phyloP scores from a whole-genome alignment of 2,113 vertebrate genomes.

The Leptodactylus fuscus region DNA sequence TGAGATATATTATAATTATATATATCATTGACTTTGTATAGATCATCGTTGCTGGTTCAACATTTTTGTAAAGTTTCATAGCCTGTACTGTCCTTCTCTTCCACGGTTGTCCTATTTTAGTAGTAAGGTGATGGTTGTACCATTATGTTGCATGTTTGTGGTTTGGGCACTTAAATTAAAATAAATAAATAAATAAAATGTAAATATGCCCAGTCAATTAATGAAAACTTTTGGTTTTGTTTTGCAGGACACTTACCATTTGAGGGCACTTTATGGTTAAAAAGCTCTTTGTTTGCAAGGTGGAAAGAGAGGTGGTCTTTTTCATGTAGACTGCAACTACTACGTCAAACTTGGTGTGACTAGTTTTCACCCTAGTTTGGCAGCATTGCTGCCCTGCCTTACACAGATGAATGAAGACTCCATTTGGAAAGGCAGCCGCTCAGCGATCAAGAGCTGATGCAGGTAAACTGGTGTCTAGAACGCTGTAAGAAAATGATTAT shows the following conservation, averaged over 20 bases:
- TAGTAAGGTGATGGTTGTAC: too few species aligned
- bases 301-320: conserved; percentile 66
- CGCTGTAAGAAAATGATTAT: background rate
- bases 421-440: conserved; percentile 92
- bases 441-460: conserved; percentile 95
- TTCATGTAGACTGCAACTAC: conserved; percentile 64
- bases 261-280: conserved; percentile 5
- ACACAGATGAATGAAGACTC: conserved; percentile 99
- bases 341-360: conserved; percentile 63
- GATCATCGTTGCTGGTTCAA: too few species aligned
- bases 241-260: conserved; percentile 9
- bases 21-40: too few species aligned
- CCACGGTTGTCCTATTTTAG: background rate
- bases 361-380: conserved; percentile 80
- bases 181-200: too few species aligned
- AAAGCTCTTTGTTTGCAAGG: conserved; percentile 67
- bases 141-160: too few species aligned
- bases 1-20: too few species aligned
- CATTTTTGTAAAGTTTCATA: too few species aligned
- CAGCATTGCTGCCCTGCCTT: conserved; percentile 91
- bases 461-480: conserved; percentile 76
- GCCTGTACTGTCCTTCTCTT: too few species aligned
- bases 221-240: too few species aligned
- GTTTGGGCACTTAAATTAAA: too few species aligned
- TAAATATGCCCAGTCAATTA: too few species aligned